Percentiles rank a stretch among this genome's conserved stretches.
These are phyloP conservation scores for Aspidiotus destructor DNA, from an alignment of 2,888 invertebrate genomes.

Conservation along the genomic window DNA sequence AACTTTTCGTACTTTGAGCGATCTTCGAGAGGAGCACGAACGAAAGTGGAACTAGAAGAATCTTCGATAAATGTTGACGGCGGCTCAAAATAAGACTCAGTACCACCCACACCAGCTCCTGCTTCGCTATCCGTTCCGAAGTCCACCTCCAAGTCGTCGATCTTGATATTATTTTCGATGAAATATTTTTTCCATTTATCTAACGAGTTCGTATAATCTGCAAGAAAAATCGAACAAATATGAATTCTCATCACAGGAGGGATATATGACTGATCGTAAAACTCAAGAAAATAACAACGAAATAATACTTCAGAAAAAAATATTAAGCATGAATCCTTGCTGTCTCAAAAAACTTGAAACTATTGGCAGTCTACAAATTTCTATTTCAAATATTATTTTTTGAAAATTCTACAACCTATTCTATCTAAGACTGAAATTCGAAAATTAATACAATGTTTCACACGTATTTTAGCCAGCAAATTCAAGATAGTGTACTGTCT, in stretches of 20 bases:
- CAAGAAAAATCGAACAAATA: conserved; percentile 10
- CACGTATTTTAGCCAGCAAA: too few relatives aligned
- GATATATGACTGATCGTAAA: too few relatives aligned
- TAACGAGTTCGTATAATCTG: conserved; percentile 21
- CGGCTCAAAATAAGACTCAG: conserved; percentile 21
- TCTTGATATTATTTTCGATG: conserved; percentile 34
- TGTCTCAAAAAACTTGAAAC: too few relatives aligned
- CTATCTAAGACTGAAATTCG: too few relatives aligned
- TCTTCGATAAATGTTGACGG: conserved; percentile 27
- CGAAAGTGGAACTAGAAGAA: conserved; percentile 46
- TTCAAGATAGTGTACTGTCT: too few relatives aligned
- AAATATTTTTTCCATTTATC: conserved; percentile 35
- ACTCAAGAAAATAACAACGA: too few relatives aligned
- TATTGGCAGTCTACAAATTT: too few relatives aligned
- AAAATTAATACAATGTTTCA: too few relatives aligned
- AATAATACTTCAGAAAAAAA: too few relatives aligned
- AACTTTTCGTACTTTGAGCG: conserved; percentile 69
- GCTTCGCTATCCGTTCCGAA: conserved; percentile 34
- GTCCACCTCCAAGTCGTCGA: conserved; percentile 35
- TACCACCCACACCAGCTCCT: conserved; percentile 19
- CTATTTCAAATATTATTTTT: too few relatives aligned
- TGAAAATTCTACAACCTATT: too few relatives aligned
- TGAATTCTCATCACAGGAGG: not conserved
- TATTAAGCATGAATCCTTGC: too few relatives aligned
- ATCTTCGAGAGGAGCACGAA: conserved; percentile 56